These are phyloP conservation scores for Leptinotarsa peninsularis DNA, from an alignment of 2,888 invertebrate genomes.

Conservation along the genomic window DNA sequence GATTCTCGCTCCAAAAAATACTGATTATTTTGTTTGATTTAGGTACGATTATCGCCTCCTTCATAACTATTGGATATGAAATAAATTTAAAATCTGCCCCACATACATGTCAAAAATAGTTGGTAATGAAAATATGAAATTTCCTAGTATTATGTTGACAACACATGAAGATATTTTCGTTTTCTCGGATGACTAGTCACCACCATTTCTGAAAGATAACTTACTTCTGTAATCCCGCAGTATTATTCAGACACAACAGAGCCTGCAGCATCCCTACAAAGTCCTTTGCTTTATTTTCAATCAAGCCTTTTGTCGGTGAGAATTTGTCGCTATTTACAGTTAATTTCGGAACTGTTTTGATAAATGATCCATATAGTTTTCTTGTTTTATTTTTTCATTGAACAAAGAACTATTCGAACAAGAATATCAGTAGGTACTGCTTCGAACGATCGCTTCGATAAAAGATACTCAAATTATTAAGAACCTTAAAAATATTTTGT, in stretches of 20 bases:
- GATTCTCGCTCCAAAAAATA: background rate
- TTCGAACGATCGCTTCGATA: no score
- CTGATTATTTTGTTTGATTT: background rate
- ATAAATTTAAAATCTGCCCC: no score
- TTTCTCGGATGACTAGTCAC: background rate
- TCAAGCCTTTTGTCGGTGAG: conserved; percentile 12
- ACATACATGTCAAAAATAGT: no score
- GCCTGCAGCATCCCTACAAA: conserved; percentile 2
- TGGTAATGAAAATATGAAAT: no score
- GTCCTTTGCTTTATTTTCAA: conserved; percentile 4
- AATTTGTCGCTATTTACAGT: conserved; percentile 3
- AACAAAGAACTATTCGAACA: background rate
- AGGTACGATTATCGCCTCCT: background rate
- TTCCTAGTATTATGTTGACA: no score
- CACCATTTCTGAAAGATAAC: background rate
- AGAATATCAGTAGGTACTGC: no score
- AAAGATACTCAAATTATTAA: no score
- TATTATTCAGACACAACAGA: conserved; percentile 8
- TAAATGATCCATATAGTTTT: no score
- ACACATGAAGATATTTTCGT: background rate
- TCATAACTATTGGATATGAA: no score
- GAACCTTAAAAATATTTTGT: no score
- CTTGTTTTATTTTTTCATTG: background rate
- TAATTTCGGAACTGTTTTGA: no score
- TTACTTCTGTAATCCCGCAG: conserved; percentile 10